Evolutionary conservation across 2,797 vertebrate genomes (phyloP).

Genomic region (Esox masquinongy): DNA sequence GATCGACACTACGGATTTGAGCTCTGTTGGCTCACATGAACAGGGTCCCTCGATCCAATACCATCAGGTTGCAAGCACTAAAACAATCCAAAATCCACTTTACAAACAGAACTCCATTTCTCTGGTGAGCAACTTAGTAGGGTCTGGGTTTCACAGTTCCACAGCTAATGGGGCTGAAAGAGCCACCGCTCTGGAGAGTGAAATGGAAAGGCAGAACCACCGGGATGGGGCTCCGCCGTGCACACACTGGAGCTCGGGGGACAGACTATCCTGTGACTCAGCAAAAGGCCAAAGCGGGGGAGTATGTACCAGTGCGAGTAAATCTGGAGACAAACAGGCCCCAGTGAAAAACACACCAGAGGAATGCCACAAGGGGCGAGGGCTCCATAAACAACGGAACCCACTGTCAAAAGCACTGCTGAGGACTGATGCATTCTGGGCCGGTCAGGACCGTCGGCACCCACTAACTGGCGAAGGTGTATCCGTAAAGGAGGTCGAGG

Average conservation of each 20-base stretch:
- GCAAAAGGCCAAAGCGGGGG: constrained; percentile 44
- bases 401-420: constrained; percentile 48
- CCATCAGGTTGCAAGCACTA: constrained; percentile 32
- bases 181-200: constrained; percentile 31
- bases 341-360: constrained; percentile 40
- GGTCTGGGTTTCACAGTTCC: constrained; percentile 28
- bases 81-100: constrained; percentile 42
- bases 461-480: constrained; percentile 1
- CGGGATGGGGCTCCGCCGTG: constrained; percentile 19
- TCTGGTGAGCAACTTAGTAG: constrained; percentile 16
- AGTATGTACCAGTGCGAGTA: constrained; percentile 31
- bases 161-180: constrained; percentile 35
- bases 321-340: constrained; percentile 30
- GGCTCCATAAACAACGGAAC: constrained; percentile 43
- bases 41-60: constrained; percentile 26
- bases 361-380: constrained; percentile 35
- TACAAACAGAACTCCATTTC: constrained; percentile 40
- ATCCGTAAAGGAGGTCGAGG: constrained; percentile 27
- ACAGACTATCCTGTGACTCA: constrained; percentile 48
- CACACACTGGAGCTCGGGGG: constrained; percentile 32
- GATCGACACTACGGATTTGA: neutral
- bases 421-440: constrained; percentile 47
- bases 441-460: constrained; percentile 20
- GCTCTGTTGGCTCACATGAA: neutral
- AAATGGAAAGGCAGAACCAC: constrained; percentile 33